These are phyloP conservation scores for Ericerus pela DNA, from an alignment of 1,140 invertebrate genomes.

Conservation along the genomic window DNA sequence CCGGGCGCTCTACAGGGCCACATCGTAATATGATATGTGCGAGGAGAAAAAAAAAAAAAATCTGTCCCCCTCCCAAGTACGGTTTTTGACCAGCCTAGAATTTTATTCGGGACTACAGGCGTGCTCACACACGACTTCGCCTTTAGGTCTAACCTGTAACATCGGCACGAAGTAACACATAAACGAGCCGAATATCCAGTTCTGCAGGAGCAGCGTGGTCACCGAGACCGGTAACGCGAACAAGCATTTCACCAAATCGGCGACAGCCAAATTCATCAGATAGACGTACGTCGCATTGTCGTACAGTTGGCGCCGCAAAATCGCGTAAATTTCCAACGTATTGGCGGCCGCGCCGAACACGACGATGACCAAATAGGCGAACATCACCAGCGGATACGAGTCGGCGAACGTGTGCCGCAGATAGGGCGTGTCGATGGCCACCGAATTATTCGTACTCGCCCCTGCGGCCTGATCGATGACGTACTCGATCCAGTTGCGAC, in stretches of 20 bases:
- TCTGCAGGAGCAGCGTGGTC: constrained; percentile 49
- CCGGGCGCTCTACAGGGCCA: no score
- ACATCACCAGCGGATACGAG: not conserved
- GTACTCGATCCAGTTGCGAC: not conserved
- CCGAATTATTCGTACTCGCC: not conserved
- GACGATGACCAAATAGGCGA: not conserved
- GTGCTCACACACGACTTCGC: no score
- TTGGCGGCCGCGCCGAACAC: not conserved
- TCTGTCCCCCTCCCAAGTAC: no score
- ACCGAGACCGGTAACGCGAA: constrained; percentile 49
- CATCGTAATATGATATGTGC: no score
- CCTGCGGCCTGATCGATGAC: not conserved
- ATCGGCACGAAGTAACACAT: constrained; percentile 60
- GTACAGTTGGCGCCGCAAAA: not conserved
- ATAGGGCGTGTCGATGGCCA: not conserved
- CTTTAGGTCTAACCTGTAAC: constrained; percentile 48
- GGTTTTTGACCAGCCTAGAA: no score
- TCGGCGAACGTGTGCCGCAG: not conserved
- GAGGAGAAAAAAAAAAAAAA: no score
- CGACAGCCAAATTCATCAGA: constrained; percentile 48
- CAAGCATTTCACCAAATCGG: constrained; percentile 49
- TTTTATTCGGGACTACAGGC: no score
- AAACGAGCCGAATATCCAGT: constrained; percentile 58
- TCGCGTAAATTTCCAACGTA: not conserved
- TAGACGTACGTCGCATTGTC: constrained; percentile 46